Evolutionary conservation across 2,888 invertebrate species (phyloP).

Genomic region (Leptura quadrifasciata): DNA sequence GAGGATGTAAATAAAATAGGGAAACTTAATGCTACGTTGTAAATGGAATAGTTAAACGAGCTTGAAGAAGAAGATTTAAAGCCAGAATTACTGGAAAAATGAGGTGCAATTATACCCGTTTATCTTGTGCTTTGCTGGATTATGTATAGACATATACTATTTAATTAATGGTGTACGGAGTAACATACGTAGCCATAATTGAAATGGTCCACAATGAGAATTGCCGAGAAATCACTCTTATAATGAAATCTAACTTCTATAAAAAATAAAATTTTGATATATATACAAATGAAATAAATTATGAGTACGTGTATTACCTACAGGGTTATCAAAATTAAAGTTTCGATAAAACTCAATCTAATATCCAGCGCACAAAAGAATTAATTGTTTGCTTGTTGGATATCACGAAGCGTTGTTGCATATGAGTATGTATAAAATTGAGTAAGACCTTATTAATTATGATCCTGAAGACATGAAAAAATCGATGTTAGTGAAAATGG

Average conservation of each 20-base stretch:
- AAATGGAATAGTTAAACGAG: conserved; percentile 61
- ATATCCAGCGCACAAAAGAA: too few relatives aligned
- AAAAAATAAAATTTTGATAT: too few relatives aligned
- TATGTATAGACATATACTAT: neutral
- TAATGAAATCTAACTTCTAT: neutral
- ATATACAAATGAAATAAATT: too few relatives aligned
- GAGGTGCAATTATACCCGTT: conserved; percentile 44
- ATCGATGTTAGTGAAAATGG: too few relatives aligned
- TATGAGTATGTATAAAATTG: too few relatives aligned
- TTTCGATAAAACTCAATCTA: too few relatives aligned
- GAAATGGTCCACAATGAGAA: neutral
- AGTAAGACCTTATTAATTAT: too few relatives aligned
- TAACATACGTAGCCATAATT: neutral
- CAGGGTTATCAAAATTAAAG: too few relatives aligned
- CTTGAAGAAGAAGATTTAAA: conserved; percentile 62
- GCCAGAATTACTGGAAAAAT: conserved; percentile 50
- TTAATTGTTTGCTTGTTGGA: too few relatives aligned
- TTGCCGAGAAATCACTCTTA: neutral
- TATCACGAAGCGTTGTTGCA: too few relatives aligned
- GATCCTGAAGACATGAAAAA: too few relatives aligned
- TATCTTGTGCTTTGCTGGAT: conserved; percentile 28
- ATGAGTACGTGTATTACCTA: too few relatives aligned
- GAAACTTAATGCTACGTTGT: conserved; percentile 56
- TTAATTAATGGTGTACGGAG: neutral
- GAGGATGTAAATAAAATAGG: conserved; percentile 61